phyloP scores from a whole-genome alignment of 2,888 invertebrate genomes.

The Melikaiella ostensackeni region DNA sequence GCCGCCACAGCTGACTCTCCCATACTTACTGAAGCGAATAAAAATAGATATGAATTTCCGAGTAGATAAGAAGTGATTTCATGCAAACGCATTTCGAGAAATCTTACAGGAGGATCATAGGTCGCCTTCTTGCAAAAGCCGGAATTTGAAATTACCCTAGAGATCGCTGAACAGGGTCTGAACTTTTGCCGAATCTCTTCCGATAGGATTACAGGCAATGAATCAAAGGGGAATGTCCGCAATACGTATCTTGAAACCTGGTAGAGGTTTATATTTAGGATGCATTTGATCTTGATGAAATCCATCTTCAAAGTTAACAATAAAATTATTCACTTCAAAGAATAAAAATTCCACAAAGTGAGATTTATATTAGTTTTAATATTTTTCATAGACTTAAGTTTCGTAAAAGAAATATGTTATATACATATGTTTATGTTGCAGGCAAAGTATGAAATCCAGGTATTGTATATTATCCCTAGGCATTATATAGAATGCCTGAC shows the following conservation, averaged over 20 bases:
- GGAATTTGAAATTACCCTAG: constrained; percentile 34
- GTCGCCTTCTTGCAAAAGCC: background rate
- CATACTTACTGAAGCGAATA: background rate
- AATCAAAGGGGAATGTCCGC: constrained; percentile 26
- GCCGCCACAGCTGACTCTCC: no score
- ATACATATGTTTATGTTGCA: no score
- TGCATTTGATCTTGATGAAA: constrained; percentile 11
- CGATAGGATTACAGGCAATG: constrained; percentile 32
- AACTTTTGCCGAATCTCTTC: constrained; percentile 8
- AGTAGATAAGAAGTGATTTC: no score
- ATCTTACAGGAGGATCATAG: constrained; percentile 24
- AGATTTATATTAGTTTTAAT: no score
- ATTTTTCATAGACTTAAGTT: no score
- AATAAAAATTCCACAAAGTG: background rate
- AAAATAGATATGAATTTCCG: constrained; percentile 45
- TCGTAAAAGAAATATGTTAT: no score
- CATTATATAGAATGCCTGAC: no score
- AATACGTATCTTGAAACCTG: constrained; percentile 29
- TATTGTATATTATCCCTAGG: no score
- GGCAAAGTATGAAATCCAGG: no score
- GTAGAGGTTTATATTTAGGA: background rate
- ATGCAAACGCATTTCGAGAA: constrained; percentile 48
- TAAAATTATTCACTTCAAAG: background rate
- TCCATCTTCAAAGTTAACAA: background rate
- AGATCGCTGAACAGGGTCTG: constrained; percentile 24